Evolutionary conservation across 2,113 vertebrate genomes (phyloP).

Genomic region (Dryoscopus gambensis): DNA sequence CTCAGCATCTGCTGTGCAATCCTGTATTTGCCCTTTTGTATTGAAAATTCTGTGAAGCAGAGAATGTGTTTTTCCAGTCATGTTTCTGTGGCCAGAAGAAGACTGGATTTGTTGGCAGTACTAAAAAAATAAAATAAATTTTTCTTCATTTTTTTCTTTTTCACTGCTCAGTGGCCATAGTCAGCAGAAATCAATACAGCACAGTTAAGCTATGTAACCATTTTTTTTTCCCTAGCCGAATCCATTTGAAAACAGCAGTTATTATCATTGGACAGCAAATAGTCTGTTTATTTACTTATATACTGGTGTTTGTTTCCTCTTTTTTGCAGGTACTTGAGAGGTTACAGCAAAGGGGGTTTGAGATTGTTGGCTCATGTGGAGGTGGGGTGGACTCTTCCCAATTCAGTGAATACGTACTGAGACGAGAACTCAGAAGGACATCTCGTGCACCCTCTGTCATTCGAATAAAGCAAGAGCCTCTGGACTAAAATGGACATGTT

Average conservation of each 20-base stretch:
- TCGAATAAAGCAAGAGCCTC: slow-evolving; percentile 89
- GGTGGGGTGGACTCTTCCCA: slow-evolving; percentile 94
- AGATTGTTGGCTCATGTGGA: slow-evolving; percentile 89
- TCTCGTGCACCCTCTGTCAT: slow-evolving; percentile 79
- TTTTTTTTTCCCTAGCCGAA: not conserved
- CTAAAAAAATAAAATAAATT: not conserved
- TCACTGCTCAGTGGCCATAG: not conserved
- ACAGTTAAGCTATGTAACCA: not conserved
- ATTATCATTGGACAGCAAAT: not conserved
- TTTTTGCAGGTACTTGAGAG: slow-evolving; percentile 87
- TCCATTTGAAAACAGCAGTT: not conserved
- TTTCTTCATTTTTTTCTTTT: not conserved
- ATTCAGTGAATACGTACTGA: slow-evolving; percentile 93
- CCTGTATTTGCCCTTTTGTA: not conserved
- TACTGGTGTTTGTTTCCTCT: not conserved
- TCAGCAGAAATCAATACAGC: not conserved
- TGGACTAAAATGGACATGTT: slow-evolving; percentile 81
- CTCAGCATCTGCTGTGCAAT: not conserved
- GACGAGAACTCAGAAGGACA: slow-evolving; percentile 81
- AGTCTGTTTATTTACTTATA: not conserved
- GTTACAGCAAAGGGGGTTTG: slow-evolving; percentile 90
- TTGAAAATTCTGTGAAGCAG: not conserved
- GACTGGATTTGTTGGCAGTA: not conserved
- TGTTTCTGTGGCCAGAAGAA: not conserved
- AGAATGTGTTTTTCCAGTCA: not conserved